A percentile compares a stretch with the other conserved stretches of the same genome.
phyloP scores from a whole-genome alignment of 2,113 vertebrate species.

The Charina bottae region DNA sequence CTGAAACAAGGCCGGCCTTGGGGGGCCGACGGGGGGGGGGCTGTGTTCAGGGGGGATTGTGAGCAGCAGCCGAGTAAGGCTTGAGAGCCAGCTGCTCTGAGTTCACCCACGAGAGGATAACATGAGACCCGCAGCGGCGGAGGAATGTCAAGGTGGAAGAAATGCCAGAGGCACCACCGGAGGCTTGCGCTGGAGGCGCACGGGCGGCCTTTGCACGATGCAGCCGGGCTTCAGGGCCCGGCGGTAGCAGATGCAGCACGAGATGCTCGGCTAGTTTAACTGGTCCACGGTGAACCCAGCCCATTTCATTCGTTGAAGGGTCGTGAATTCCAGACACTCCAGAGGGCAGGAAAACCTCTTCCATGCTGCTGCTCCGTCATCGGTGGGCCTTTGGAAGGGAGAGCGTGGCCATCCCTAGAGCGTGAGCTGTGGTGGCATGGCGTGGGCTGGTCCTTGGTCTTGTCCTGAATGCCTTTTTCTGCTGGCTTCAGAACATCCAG shows the following conservation, averaged over 20 bases:
- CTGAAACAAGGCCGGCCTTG: background rate
- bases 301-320: background rate
- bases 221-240: no score
- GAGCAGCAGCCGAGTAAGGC: background rate
- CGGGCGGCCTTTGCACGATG: no score
- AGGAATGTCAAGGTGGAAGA: background rate
- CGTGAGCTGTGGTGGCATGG: no score
- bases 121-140: background rate
- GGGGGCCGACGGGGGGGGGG: background rate
- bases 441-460: background rate
- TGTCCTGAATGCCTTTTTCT: background rate
- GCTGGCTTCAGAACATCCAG: background rate
- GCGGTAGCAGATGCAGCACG: background rate
- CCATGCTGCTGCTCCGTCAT: background rate
- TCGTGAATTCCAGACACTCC: background rate
- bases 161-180: background rate
- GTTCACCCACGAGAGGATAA: background rate
- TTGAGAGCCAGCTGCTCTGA: background rate
- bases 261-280: no score
- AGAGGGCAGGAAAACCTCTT: background rate
- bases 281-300: background rate
- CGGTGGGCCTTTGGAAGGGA: background rate
- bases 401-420: no score
- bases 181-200: fast-evolving
- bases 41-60: background rate